A percentile compares a stretch with the other conserved stretches of the same genome.
Conservation (phyloP, 2,888 invertebrate genomes). For the Sarcophaga caerulescens region DNA sequence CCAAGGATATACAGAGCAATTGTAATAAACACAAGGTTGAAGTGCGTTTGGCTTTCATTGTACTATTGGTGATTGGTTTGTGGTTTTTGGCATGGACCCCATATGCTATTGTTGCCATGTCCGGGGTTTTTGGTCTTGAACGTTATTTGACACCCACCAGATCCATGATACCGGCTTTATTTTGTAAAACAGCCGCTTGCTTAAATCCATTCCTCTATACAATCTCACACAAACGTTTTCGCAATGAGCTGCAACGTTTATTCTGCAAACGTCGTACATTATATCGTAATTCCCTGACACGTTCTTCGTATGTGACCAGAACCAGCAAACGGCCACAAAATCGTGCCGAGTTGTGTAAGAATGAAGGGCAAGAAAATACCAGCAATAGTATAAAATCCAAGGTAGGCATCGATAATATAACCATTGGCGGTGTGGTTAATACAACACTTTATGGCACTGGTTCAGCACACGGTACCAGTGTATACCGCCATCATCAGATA, state of each 20-base stretch:
- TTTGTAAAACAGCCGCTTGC: slow-evolving; percentile 91
- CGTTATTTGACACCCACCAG: slow-evolving; percentile 85
- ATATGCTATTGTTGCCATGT: slow-evolving; percentile 88
- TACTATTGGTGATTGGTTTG: slow-evolving; percentile 86
- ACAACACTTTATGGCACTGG: neutral
- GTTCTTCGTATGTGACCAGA: slow-evolving; percentile 76
- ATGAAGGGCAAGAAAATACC: neutral
- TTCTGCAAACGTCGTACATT: slow-evolving; percentile 73
- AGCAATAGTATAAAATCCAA: slow-evolving; percentile 11
- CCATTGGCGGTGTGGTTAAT: slow-evolving; percentile 6
- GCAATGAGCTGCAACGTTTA: slow-evolving; percentile 82
- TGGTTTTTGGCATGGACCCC: slow-evolving; percentile 93
- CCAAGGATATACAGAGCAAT: slow-evolving; percentile 82
- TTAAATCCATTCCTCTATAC: slow-evolving; percentile 91
- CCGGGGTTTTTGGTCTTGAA: slow-evolving; percentile 87
- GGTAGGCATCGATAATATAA: slow-evolving; percentile 9
- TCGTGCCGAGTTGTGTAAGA: slow-evolving; percentile 49
- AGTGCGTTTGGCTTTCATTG: slow-evolving; percentile 86
- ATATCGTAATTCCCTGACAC: slow-evolving; percentile 75
- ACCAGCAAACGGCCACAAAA: slow-evolving; percentile 71
- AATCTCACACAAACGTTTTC: slow-evolving; percentile 89
- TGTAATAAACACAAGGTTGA: slow-evolving; percentile 87
- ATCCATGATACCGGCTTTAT: slow-evolving; percentile 90
- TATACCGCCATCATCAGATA: slow-evolving; percentile 13
- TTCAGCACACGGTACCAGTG: neutral